Conservation (phyloP, 1,140 invertebrate genomes). For the Drosophila nigrodunni region DNA sequence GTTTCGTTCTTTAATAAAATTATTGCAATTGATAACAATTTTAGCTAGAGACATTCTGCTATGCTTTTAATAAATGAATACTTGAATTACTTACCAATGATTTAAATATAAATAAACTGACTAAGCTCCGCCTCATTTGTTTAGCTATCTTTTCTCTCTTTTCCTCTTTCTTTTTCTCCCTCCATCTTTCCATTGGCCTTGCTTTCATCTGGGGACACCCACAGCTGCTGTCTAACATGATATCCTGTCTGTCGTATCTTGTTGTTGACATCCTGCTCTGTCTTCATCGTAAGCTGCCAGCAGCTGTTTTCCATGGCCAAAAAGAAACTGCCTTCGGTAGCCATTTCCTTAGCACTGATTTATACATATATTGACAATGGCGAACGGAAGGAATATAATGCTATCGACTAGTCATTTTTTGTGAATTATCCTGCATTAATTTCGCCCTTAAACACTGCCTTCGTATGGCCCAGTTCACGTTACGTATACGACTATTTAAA, state of each 20-base stretch:
- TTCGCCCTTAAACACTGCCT: background rate
- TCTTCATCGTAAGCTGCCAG: slow-evolving; percentile 13
- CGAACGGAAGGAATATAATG: slow-evolving; percentile 14
- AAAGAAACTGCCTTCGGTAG: slow-evolving; percentile 12
- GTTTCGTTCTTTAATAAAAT: slow-evolving; percentile 19
- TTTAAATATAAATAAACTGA: too few species aligned
- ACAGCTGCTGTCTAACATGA: slow-evolving; percentile 8
- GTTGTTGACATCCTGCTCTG: slow-evolving; percentile 6
- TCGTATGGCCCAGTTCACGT: too few species aligned
- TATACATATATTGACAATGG: slow-evolving; percentile 34
- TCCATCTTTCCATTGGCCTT: background rate
- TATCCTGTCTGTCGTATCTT: slow-evolving; percentile 3
- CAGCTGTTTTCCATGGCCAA: slow-evolving; percentile 15
- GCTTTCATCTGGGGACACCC: background rate
- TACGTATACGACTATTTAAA: background rate
- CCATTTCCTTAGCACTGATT: slow-evolving; percentile 30
- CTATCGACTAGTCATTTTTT: slow-evolving; percentile 27
- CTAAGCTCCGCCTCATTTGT: too few species aligned
- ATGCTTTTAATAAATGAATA: background rate
- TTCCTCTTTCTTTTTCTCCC: background rate
- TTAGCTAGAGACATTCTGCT: background rate
- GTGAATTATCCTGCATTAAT: slow-evolving; percentile 25
- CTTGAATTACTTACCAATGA: too few species aligned
- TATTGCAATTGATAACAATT: background rate
- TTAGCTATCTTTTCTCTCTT: background rate